phyloP scores from a whole-genome alignment of 2,797 vertebrate species.

The Rhynchotus rufescens region DNA sequence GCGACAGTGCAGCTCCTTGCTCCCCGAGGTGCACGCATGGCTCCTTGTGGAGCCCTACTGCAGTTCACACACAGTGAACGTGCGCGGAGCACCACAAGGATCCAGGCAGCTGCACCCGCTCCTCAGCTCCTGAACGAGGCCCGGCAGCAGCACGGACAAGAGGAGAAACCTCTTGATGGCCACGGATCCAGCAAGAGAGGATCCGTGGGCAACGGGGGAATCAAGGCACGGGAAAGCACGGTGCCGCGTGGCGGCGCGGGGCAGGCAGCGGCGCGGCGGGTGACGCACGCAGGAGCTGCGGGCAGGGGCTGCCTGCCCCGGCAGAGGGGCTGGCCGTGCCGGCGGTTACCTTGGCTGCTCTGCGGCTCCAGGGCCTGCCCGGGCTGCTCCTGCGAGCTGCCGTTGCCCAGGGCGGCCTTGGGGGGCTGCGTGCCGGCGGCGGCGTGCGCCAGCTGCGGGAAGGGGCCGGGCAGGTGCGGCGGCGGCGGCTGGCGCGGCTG shows the following conservation, averaged over 20 bases:
- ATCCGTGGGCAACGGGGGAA: background rate
- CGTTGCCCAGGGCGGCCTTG: conserved; percentile 50
- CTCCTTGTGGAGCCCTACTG: background rate
- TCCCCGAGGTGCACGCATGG: background rate
- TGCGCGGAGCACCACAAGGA: background rate
- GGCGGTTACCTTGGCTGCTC: conserved; percentile 68
- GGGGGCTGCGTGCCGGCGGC: conserved; percentile 18
- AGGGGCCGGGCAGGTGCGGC: conserved; percentile 68
- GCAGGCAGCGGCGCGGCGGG: background rate
- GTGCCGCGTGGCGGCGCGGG: background rate
- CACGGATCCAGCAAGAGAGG: background rate
- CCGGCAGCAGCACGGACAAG: background rate
- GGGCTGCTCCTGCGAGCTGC: conserved; percentile 43
- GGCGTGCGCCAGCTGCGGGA: conserved; percentile 68
- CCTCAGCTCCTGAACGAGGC: background rate
- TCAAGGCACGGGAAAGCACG: rapidly evolving
- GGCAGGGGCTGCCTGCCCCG: background rate
- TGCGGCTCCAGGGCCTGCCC: conserved; percentile 62
- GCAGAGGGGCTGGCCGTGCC: rapidly evolving
- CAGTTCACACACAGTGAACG: background rate
- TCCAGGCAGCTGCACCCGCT: background rate
- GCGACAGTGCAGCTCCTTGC: background rate
- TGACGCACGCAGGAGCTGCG: background rate
- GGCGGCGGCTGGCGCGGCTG: conserved; percentile 79
- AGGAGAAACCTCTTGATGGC: background rate